Conservation (phyloP, 2,113 vertebrate genomes). For the Pangasianodon hypophthalmus region DNA sequence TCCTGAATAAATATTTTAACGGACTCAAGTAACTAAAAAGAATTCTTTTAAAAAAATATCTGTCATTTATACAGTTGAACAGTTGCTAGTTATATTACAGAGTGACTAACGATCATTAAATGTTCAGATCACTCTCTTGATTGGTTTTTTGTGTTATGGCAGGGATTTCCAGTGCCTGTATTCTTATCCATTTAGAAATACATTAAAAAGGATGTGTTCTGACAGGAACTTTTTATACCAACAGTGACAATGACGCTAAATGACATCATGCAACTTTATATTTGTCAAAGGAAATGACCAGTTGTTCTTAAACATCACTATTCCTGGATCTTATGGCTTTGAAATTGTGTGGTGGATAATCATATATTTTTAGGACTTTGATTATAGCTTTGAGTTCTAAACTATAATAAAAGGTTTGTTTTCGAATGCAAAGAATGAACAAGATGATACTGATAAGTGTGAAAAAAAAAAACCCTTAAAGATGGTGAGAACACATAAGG, state of each 20-base stretch:
- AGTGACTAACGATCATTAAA: background rate
- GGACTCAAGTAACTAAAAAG: background rate
- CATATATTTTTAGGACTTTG: background rate
- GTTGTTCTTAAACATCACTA: slow-evolving; percentile 10
- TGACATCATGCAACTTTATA: slow-evolving; percentile 24
- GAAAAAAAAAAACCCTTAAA: too few relatives aligned
- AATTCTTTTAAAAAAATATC: background rate
- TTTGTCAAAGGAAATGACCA: background rate
- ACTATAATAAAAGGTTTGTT: background rate
- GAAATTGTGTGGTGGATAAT: background rate
- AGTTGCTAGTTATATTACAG: background rate
- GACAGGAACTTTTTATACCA: background rate
- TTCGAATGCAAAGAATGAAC: background rate
- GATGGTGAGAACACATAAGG: background rate
- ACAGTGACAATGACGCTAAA: background rate
- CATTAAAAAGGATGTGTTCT: background rate
- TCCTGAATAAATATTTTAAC: background rate
- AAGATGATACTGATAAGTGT: background rate
- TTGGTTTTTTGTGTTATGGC: background rate
- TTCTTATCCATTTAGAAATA: background rate
- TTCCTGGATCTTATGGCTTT: background rate
- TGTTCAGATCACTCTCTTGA: background rate
- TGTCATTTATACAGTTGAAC: background rate
- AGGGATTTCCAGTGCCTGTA: background rate
- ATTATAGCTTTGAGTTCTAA: slow-evolving; percentile 3